These are phyloP conservation scores for Amorpha juglandis DNA, from an alignment of 2,888 invertebrate species.

Conservation along the genomic window DNA sequence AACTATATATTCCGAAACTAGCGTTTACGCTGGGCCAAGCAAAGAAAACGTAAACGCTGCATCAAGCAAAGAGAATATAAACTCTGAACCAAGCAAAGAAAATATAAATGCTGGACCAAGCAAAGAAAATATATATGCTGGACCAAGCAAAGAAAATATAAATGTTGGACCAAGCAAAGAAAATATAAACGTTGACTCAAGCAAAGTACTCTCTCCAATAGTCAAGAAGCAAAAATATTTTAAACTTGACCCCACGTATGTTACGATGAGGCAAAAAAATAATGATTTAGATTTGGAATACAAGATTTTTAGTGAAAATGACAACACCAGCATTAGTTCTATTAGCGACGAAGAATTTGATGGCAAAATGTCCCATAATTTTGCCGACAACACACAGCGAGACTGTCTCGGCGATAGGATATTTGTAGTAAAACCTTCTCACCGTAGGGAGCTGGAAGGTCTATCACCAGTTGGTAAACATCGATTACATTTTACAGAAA, in stretches of 20 bases:
- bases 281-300: constrained; percentile 56
- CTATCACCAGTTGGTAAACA: constrained; percentile 50
- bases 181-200: constrained; percentile 23
- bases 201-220: constrained; percentile 29
- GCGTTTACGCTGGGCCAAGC: constrained; percentile 25
- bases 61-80: no score
- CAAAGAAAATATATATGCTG: no score
- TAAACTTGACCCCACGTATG: constrained; percentile 50
- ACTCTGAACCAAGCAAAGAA: no score
- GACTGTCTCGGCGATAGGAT: constrained; percentile 39
- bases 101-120: no score
- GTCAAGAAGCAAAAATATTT: constrained; percentile 36
- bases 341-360: constrained; percentile 53
- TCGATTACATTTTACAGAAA: constrained; percentile 52
- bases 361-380: constrained; percentile 32
- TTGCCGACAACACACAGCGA: constrained; percentile 37
- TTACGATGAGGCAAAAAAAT: constrained; percentile 53
- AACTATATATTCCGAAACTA: constrained; percentile 47
- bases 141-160: no score
- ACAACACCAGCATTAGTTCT: constrained; percentile 40
- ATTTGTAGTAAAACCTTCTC: constrained; percentile 57
- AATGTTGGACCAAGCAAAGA: no score
- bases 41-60: no score
- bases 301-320: constrained; percentile 53
- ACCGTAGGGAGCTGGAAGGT: constrained; percentile 69